Base-by-base conservation (phyloP, 2,113 vertebrate genomes). In the Amazona guildingii region DNA sequence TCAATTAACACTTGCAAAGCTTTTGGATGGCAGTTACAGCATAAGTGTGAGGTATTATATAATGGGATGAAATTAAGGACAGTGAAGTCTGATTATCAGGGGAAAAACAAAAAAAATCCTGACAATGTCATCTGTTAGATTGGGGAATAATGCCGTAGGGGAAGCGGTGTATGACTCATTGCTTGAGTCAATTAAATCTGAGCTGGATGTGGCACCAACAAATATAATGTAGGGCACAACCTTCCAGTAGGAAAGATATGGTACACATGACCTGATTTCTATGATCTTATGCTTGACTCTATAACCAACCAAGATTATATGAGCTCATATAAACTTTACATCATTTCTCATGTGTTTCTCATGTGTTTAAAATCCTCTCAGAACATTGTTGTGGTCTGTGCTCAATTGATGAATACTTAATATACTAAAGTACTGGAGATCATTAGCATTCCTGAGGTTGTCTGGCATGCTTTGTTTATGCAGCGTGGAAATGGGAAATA, bases 61-160 rank as follows among this genome's bases (percentile, higher is more conserved):
- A 97, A 97, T 78, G 90, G 76, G 94, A 97, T 92, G 92, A 96
- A 97, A 97, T 92, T 84, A 96, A 96, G 95, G 95, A 75, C 96
- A 97, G 86, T 86, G 84, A 92, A 83, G 91, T 93, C 81, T 95
- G 92, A 97, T 94, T 68, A 95, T 75, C 70, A 92, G 87, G 77
- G 43, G 8, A 33, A 68, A 82, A 87, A 37, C 37, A 37, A 95
- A 95, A 91, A 78, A 91, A 90, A 92, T 93, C 82, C 72, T 48
- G 75, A 35, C 73, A 90, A 95, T 90, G 63, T 91, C 54, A 87
- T 90, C 85, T 96, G 69, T 92, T 96, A 91, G 88, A 54, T 5
- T 75, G 78, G 76, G 83, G n/a, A 89, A 94, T 94, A 95, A 77
- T 87, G 94, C 95, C 24, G 35, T 77, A 92, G 44, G 86, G 57